Base-by-base conservation (phyloP, 2,113 vertebrate genomes). In the Butorides virescens region DNA sequence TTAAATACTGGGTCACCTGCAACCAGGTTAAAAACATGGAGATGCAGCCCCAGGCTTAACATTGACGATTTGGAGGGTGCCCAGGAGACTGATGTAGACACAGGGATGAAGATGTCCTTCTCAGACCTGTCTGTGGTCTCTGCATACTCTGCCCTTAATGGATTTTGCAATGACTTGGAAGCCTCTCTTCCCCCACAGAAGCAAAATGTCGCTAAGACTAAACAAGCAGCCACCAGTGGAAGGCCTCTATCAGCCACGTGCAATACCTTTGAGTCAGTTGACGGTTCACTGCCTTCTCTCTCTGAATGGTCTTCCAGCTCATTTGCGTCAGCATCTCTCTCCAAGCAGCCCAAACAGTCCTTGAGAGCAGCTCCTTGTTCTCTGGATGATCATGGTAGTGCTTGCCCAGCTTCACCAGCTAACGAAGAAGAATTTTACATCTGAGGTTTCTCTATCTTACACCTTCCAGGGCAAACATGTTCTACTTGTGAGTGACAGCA, bases 41-140 rank as follows among this genome's bases (percentile, higher is more conserved):
- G 97, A 36, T 98, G 97, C 2, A 96, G 97, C 17, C 98, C 98
- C 78, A 98, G 97, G 13, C 94, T 99, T 86, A 98, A 99, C 8
- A 91, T 99, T 34, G 98, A 99, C 8, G 97, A 98, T 30, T 97
- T 99, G 90, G 97, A 99, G 13, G 99, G 98, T 13, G 98, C 98
- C 3, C 98, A 99, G 95, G 99, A 99, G 98, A 99, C 99, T 0
- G 98, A 99, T n/a, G 99, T 99, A 67, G 99, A 99, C 97, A 99
- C 99, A 0, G 99, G 99, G 63, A 95, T 98, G 96, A 98, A 97
- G 59, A 97, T 99, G 5, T 98, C 97, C 26, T 97, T 98, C 50
- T 98, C 98, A 14, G 99, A 99, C 97, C 96, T 99, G 3, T 98
- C 99, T 2, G 99, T 99, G 78, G 98, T 99, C 80, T 99, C 99